These are phyloP conservation scores for Ypsolopha sequella DNA, from an alignment of 2,888 invertebrate genomes.

Conservation along the genomic window DNA sequence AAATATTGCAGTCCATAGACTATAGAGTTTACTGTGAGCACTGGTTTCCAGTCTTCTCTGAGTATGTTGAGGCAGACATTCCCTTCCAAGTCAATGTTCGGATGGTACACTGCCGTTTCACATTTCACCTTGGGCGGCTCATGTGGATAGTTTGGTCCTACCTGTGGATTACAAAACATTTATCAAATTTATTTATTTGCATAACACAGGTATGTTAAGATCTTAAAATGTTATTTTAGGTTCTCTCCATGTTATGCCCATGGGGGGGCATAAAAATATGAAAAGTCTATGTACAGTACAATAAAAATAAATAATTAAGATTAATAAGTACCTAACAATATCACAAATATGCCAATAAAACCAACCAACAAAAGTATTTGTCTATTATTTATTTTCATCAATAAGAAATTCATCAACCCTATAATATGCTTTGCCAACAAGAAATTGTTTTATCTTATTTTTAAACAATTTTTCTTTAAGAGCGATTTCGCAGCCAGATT, in stretches of 20 bases:
- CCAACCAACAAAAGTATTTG: too few species aligned
- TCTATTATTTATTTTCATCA: too few species aligned
- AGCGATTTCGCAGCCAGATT: too few species aligned
- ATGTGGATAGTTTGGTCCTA: slow-evolving; percentile 97
- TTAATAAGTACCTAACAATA: too few species aligned
- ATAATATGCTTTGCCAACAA: too few species aligned
- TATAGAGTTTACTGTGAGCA: slow-evolving; percentile 96
- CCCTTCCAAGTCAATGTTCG: slow-evolving; percentile 97
- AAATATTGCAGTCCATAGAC: slow-evolving; percentile 98
- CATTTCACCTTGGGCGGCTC: slow-evolving; percentile 99
- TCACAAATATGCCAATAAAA: too few species aligned
- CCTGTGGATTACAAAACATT: slow-evolving; percentile 45
- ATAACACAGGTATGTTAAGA: too few species aligned
- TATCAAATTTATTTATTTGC: slow-evolving; percentile 2
- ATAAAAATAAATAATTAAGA: background rate
- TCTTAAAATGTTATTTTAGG: background rate
- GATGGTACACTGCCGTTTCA: slow-evolving; percentile 97
- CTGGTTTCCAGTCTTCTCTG: slow-evolving; percentile 99
- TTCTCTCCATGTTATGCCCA: too few species aligned
- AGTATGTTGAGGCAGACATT: slow-evolving; percentile 98
- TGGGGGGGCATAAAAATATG: background rate
- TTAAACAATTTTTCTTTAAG: too few species aligned
- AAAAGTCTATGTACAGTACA: background rate
- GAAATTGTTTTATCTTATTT: too few species aligned
- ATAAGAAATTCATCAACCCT: too few species aligned